Base-by-base conservation (phyloP, 2,797 vertebrate genomes). In the Acrossocheilus wenchowensis region DNA sequence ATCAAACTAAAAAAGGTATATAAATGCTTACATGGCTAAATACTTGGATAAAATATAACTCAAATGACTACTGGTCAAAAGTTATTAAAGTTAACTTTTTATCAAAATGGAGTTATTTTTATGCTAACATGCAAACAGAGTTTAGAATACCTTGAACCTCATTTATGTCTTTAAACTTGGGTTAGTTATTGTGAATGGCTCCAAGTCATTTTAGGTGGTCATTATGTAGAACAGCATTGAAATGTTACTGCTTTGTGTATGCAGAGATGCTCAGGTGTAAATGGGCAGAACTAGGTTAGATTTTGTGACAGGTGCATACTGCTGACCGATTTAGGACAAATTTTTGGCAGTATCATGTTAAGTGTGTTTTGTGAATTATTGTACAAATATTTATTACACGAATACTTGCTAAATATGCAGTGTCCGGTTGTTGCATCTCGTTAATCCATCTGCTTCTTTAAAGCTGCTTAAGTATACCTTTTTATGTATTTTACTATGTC, bases 351-450 rank as follows among this genome's bases (percentile, higher is more conserved):
- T 88, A 71, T 71, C 79, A 75, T 84, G 81, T 73, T 71, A 86
- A 60, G 72, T 86, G 69, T 72, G 11, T 57, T 85, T 88, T 90
- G 88, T 89, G 88, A 90, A 90, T 87, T 88, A 84, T 79, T 90
- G 88, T 90, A 89, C 83, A 91, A 89, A 91, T 89, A 91, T 91
- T 90, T 90, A 90, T 90, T 89, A 83, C 75, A 77, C 78, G 52
- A 26, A 88, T 72, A 88, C 73, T 82, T 74, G 57, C 78, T 87
- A 68, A 66, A 84, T 23, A 57, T 82, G 78, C 82, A 86, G 83
- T 87, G 39, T 73, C 30, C 5, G 2, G 45, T 79, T 85, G 26
- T 62, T 71, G 60, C 64, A 82, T 87, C 62, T 86, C 64, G 34
- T 69, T 89, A 77, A 73, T 87, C 69, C 64, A 84, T 64, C n/a